Percentiles rank a stretch among this genome's conserved stretches.
phyloP scores from a whole-genome alignment of 2,888 invertebrate genomes.

The Acleris emargana region DNA sequence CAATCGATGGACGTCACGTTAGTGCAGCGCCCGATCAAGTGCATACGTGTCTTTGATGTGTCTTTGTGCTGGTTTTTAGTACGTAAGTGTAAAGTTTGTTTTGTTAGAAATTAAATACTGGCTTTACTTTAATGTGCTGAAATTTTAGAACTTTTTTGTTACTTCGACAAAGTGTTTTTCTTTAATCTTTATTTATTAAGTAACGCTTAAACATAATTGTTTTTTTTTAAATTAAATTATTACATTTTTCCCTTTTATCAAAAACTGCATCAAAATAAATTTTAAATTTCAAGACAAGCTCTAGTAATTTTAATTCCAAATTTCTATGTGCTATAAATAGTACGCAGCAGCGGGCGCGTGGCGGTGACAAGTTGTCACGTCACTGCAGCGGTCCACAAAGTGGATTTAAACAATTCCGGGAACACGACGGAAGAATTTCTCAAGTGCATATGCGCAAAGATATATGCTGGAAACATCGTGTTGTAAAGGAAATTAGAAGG shows the following conservation, averaged over 20 bases:
- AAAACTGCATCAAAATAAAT: neutral
- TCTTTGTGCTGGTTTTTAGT: slow-evolving; percentile 56
- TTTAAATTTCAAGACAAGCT: neutral
- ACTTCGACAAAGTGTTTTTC: too few relatives aligned
- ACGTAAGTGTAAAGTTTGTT: slow-evolving; percentile 43
- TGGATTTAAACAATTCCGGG: slow-evolving; percentile 26
- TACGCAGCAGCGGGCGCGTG: slow-evolving; percentile 16
- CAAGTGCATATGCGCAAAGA: neutral
- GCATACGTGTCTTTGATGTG: slow-evolving; percentile 79
- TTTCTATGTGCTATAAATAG: slow-evolving; percentile 21
- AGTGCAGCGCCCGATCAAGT: slow-evolving; percentile 77
- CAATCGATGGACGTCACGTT: slow-evolving; percentile 81
- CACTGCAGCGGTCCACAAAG: slow-evolving; percentile 25
- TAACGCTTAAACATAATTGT: too few relatives aligned
- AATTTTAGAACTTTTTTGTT: too few relatives aligned
- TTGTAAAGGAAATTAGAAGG: too few relatives aligned
- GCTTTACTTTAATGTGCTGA: too few relatives aligned
- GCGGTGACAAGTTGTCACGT: slow-evolving; percentile 27
- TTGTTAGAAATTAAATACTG: slow-evolving; percentile 40
- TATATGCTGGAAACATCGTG: neutral
- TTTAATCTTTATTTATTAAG: too few relatives aligned
- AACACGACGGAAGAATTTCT: slow-evolving; percentile 2
- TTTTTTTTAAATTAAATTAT: too few relatives aligned
- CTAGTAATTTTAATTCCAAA: slow-evolving; percentile 15
- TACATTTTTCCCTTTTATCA: neutral